Base-by-base conservation (phyloP, 2,888 invertebrate genomes). In the Pyrocoelia pectoralis region DNA sequence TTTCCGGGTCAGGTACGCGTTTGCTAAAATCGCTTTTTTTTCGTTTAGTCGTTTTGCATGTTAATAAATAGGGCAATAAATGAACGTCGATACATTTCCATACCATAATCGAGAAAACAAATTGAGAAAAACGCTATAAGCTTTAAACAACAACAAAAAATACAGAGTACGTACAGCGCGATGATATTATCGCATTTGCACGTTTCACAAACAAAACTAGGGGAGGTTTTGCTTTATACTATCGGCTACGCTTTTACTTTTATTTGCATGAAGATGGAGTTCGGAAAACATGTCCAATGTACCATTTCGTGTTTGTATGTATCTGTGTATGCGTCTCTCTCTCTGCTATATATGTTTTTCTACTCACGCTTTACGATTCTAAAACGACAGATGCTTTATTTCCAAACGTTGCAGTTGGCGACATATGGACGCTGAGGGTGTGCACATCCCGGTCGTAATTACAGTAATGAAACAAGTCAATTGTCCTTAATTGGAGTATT, bases 401-500 rank as follows among this genome's bases (percentile, higher is more conserved):
- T 63, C 51, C 52, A 51, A 50, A n/a, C 33, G n/a, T n/a, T 24
- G 24, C 24, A 24, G 29, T 52, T 51, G 63, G 65, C 67, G 65
- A 67, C 68, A 68, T 70, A 65, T 66, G 66, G 69, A 57, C 43
- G 56, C 17, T 51, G 54, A 64, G 61, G 53, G 53, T 43, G 56
- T 28, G 24, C 61, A 56, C 56, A 49, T 60, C 51, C 54, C 65
- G 17, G 49, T 46, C 33, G 56, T 73, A 71, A 73, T 72, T 70
- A 72, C 66, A 63, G 68, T 70, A 76, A 76, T 76, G 72, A 74
- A 72, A 72, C 74, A 72, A 71, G 72, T 75, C 72, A 72, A 75
- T 75, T 74, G 74, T 72, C 65, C 67, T 70, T 75, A 74, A 76
- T 76, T 76, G 72, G 70, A 65, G 67, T 69, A 75, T 75, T 74